A percentile compares a stretch with the other conserved stretches of the same genome.
Evolutionary conservation across 2,888 invertebrate species (phyloP).

Genomic region (Agrilus mali): DNA sequence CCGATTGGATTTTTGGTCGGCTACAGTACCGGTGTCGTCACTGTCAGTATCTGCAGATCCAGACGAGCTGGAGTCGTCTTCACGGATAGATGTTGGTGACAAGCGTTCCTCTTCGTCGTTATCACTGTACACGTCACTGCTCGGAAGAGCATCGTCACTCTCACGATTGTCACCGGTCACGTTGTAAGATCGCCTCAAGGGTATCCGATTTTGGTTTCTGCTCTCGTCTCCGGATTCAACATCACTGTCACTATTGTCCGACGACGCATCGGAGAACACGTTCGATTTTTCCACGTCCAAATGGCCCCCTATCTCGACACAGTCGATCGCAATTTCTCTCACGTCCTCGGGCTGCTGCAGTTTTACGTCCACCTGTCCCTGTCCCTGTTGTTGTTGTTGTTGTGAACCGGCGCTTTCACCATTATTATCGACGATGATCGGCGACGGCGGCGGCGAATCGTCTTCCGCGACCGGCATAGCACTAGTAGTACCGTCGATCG

Average conservation of each 20-base stretch:
- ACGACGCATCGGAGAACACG: constrained; percentile 34
- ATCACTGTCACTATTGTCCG: constrained; percentile 34
- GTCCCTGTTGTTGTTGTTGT: constrained; percentile 12
- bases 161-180: constrained; percentile 25
- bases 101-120: constrained; percentile 24
- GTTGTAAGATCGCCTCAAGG: constrained; percentile 25
- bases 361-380: constrained; percentile 37
- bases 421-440: constrained; percentile 4
- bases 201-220: constrained; percentile 12
- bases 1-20: constrained; percentile 38
- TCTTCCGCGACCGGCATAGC: constrained; percentile 33
- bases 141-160: constrained; percentile 28
- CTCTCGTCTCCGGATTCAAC: constrained; percentile 35
- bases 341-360: constrained; percentile 7
- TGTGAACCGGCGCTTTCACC: constrained; percentile 4
- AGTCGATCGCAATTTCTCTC: not conserved
- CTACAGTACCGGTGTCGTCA: constrained; percentile 43
- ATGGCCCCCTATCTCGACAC: constrained; percentile 27
- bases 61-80: constrained; percentile 27
- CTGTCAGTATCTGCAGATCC: constrained; percentile 33
- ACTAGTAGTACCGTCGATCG: constrained; percentile 4
- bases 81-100: constrained; percentile 35
- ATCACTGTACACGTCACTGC: constrained; percentile 28
- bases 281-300: constrained; percentile 41
- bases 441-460: constrained; percentile 33